A percentile compares a stretch with the other conserved stretches of the same genome.
Conservation (phyloP, 2,888 invertebrate species). For the Leucophora obtusa region DNA sequence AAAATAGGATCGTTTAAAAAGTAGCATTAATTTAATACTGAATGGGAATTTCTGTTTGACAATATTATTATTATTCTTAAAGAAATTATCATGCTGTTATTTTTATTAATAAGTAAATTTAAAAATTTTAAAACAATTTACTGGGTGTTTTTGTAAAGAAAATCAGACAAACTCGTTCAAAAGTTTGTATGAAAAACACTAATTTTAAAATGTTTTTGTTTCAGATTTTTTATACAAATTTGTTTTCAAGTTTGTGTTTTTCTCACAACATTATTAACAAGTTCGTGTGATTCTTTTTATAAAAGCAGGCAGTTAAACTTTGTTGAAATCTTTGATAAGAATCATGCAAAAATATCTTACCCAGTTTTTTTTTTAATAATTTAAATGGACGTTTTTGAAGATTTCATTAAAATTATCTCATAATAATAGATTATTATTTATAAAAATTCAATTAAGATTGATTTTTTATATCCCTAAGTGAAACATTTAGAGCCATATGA, state of each 20-base stretch:
- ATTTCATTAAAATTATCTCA: background rate
- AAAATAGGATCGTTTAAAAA: too few relatives aligned
- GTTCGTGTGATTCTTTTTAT: too few relatives aligned
- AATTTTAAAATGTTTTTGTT: too few relatives aligned
- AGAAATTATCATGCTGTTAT: slow-evolving; percentile 48
- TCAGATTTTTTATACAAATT: too few relatives aligned
- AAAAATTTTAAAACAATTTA: slow-evolving; percentile 15
- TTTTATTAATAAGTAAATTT: background rate
- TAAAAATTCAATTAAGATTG: background rate
- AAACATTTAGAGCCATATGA: background rate
- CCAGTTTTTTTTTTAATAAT: slow-evolving; percentile 17
- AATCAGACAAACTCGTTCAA: too few relatives aligned
- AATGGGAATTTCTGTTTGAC: background rate
- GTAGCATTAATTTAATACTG: too few relatives aligned
- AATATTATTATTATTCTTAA: background rate
- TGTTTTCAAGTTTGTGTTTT: too few relatives aligned
- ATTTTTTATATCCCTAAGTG: background rate
- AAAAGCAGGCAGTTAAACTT: background rate
- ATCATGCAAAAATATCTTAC: slow-evolving; percentile 59
- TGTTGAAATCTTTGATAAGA: background rate
- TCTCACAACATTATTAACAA: too few relatives aligned
- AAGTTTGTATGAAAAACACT: too few relatives aligned
- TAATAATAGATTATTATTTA: background rate
- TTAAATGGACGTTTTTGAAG: background rate
- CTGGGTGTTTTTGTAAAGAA: too few relatives aligned